Conservation (phyloP, 2,888 invertebrate genomes). For the Aethes cnicana region DNA sequence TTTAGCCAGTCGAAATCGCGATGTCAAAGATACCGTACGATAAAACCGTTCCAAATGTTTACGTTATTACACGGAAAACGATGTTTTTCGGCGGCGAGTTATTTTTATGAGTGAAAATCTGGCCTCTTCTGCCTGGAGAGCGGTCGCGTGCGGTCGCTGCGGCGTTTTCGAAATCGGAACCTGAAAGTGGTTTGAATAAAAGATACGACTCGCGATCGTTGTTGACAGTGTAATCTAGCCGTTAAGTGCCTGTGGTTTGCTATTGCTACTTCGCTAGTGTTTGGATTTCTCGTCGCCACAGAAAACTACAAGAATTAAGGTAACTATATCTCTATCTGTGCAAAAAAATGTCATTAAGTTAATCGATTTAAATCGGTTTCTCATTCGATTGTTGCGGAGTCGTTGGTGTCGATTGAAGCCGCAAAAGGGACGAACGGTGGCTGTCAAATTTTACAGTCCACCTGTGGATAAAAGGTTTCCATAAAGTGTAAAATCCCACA, state of each 20-base stretch:
- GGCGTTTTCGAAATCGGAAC: slow-evolving; percentile 30
- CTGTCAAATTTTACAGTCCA: slow-evolving; percentile 4
- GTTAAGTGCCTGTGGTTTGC: slow-evolving; percentile 31
- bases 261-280: slow-evolving; percentile 29
- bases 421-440: slow-evolving; percentile 1
- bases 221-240: slow-evolving; percentile 23
- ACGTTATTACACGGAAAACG: slow-evolving; percentile 46
- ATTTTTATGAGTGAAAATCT: slow-evolving; percentile 65
- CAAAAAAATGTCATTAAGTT: neutral
- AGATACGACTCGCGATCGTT: slow-evolving; percentile 21
- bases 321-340: slow-evolving; percentile 8
- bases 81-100: slow-evolving; percentile 60
- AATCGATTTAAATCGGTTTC: slow-evolving; percentile 1
- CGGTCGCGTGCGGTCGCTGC: slow-evolving; percentile 31
- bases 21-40: slow-evolving; percentile 65
- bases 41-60: slow-evolving; percentile 48
- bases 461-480: slow-evolving; percentile 1
- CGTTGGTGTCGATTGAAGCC: slow-evolving; percentile 2
- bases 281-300: slow-evolving; percentile 27
- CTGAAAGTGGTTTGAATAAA: slow-evolving; percentile 28
- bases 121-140: slow-evolving; percentile 43
- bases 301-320: slow-evolving; percentile 32
- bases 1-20: slow-evolving; percentile 78
- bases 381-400: neutral
- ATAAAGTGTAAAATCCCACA: too few species aligned